Base-by-base conservation (phyloP, 1,140 invertebrate genomes). In the Drosophila arawakana region DNA sequence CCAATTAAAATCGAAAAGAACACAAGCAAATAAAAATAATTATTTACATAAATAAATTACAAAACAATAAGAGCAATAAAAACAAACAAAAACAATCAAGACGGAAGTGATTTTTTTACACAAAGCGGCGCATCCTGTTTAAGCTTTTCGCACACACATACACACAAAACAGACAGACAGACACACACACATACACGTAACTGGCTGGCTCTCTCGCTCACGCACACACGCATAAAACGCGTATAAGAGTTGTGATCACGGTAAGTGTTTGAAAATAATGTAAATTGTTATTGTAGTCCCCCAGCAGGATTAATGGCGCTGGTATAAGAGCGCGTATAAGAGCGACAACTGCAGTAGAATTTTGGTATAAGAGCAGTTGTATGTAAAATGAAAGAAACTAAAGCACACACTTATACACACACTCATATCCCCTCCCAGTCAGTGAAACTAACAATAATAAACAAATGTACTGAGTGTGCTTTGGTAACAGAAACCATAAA, bases 41-140 rank as follows among this genome's bases (percentile, higher is more conserved):
- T 10, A 77, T 41, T 44, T 35, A 62, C 34, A 61, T 50, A 71
- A 71, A 13, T 72, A 81, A 65, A 73, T 44, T 60, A 18, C 3
- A 13, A 67, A 59, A 78, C 52, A 68, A 84, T 75, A 76, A 76
- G 73, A 50, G 62, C 58, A 71, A 62, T 50, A 55, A 77, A 30
- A 63, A 63, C 60, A 63, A 69, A 52, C 35, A 52, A 13, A 69
- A 72, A 46, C 54, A 73, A 47, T 63, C 61, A 73, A 86, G 80
- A 80, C 84, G 84, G 83, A 86, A 86, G 83, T 86, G 83, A 52
- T 67, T 81, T 80, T 81, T 70, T 54, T 50, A 30, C 25, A 49
- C 69, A 78, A 84, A 82, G 79, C 79, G 55, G 67, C 76, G 76
- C 67, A 83, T 86, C 83, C 83, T 86, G 83, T 83, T 86, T 80